Percentiles rank a stretch among this genome's conserved stretches.
These are phyloP conservation scores for Leucophenga montana DNA, from an alignment of 2,888 invertebrate genomes.

Conservation along the genomic window DNA sequence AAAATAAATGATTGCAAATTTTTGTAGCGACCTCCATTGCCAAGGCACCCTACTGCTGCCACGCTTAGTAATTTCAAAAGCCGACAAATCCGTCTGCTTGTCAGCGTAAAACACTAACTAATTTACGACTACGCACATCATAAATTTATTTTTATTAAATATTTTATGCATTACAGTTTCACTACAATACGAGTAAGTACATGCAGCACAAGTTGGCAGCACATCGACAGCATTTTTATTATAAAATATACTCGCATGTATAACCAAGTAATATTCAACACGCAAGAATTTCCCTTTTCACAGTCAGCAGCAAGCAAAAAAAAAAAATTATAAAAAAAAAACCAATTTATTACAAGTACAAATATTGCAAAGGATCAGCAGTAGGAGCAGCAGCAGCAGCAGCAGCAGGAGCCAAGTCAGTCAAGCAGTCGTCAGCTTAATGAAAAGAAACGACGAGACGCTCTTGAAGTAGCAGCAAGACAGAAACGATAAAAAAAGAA, in stretches of 20 bases:
- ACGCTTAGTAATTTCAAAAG: neutral
- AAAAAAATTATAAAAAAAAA: too few species aligned
- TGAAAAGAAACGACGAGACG: conserved; percentile 6
- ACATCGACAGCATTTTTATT: conserved; percentile 49
- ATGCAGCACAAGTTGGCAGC: too few species aligned
- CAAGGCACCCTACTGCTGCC: neutral
- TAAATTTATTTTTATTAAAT: conserved; percentile 66
- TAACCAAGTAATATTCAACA: neutral
- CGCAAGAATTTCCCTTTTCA: conserved; percentile 19
- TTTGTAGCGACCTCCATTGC: too few species aligned
- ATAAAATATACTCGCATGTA: conserved; percentile 1
- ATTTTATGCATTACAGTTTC: conserved; percentile 65
- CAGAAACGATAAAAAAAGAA: neutral
- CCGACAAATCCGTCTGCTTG: too few species aligned
- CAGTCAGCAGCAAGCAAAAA: conserved; percentile 4
- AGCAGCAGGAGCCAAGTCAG: neutral
- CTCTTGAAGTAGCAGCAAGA: neutral
- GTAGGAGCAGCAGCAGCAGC: neutral
- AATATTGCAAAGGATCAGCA: neutral
- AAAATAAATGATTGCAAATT: too few species aligned
- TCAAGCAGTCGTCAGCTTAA: conserved; percentile 8
- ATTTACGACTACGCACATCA: conserved; percentile 43
- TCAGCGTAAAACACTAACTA: neutral
- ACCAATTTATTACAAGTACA: neutral
- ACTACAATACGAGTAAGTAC: conserved; percentile 39